These are phyloP conservation scores for Theretra japonica DNA, from an alignment of 2,888 invertebrate genomes.

Conservation along the genomic window DNA sequence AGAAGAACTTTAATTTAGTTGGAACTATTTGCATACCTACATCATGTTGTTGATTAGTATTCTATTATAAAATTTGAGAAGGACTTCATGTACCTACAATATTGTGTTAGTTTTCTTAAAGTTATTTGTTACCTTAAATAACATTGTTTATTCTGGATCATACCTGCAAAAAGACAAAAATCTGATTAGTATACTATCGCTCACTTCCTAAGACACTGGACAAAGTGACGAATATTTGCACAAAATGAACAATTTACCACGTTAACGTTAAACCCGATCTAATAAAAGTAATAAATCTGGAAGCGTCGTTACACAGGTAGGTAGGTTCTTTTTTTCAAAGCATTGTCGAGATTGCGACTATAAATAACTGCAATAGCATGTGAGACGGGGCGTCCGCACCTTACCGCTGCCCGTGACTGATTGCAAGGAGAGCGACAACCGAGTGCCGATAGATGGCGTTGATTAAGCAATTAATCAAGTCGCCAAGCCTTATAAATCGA, in stretches of 20 bases:
- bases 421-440: constrained; percentile 66
- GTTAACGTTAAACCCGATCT: constrained; percentile 62
- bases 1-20: neutral
- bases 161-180: constrained; percentile 51
- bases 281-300: constrained; percentile 72
- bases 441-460: constrained; percentile 73
- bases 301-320: constrained; percentile 64
- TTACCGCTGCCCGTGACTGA: constrained; percentile 68
- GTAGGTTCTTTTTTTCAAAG: constrained; percentile 61
- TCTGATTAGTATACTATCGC: constrained; percentile 32
- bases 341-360: constrained; percentile 74
- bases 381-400: constrained; percentile 64
- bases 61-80: no score
- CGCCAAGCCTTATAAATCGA: constrained; percentile 43
- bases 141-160: constrained; percentile 28
- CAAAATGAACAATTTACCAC: constrained; percentile 49
- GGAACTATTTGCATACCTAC: neutral
- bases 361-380: constrained; percentile 73
- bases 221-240: constrained; percentile 37
- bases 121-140: constrained; percentile 27
- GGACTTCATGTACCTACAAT: no score
- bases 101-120: neutral
- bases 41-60: no score
- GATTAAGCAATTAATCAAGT: constrained; percentile 78
- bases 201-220: neutral